Evolutionary conservation across 2,113 vertebrate species (phyloP).

Genomic region (Dipodomys spectabilis): DNA sequence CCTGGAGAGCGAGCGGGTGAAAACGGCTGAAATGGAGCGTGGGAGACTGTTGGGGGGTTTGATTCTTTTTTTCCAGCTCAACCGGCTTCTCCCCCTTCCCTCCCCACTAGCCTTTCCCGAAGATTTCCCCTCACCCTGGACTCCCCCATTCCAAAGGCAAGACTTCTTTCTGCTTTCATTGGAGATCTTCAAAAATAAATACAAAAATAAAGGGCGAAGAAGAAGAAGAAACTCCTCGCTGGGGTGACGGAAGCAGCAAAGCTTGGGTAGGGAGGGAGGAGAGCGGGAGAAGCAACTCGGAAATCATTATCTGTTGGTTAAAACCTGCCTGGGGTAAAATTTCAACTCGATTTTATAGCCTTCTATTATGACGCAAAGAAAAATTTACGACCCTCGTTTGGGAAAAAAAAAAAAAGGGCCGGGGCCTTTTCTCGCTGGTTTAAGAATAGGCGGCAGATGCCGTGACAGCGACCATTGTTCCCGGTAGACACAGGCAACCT

Average conservation of each 20-base stretch:
- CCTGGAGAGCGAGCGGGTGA: background rate
- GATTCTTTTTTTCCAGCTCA: background rate
- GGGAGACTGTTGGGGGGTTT: too few species aligned
- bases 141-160: background rate
- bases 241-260: slow-evolving; percentile 35
- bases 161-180: slow-evolving; percentile 34
- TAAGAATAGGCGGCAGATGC: slow-evolving; percentile 86
- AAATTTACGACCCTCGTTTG: slow-evolving; percentile 87
- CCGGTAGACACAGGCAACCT: slow-evolving; percentile 84
- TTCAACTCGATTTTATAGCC: slow-evolving; percentile 86
- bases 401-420: slow-evolving; percentile 86
- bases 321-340: slow-evolving; percentile 88
- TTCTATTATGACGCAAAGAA: slow-evolving; percentile 85
- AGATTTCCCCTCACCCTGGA: background rate
- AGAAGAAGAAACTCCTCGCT: slow-evolving; percentile 24
- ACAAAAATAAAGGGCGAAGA: slow-evolving; percentile 20
- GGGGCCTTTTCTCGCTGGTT: slow-evolving; percentile 87
- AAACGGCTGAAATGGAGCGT: background rate
- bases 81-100: background rate
- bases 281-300: slow-evolving; percentile 74
- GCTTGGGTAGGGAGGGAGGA: slow-evolving; percentile 27
- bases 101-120: accelerated
- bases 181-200: slow-evolving; percentile 21
- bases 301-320: slow-evolving; percentile 86
- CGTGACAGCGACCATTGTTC: slow-evolving; percentile 88